These are phyloP conservation scores for Unio pictorum DNA, from an alignment of 2,888 invertebrate genomes.

Conservation along the genomic window DNA sequence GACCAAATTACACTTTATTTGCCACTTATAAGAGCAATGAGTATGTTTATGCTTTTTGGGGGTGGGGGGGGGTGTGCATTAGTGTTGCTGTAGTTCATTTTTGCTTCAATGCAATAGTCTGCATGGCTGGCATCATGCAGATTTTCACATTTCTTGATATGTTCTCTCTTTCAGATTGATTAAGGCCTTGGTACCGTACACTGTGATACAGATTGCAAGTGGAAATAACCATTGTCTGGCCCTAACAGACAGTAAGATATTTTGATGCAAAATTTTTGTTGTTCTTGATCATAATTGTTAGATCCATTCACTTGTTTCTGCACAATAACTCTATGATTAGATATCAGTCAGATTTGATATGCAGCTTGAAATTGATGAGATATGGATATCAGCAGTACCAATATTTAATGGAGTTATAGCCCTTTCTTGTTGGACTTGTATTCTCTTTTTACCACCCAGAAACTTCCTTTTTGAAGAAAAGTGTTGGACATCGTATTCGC, in stretches of 20 bases:
- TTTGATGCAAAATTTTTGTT: constrained; percentile 1
- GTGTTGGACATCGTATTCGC: too few relatives aligned
- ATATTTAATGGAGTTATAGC: too few relatives aligned
- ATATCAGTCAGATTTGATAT: too few relatives aligned
- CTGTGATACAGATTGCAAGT: constrained; percentile 88
- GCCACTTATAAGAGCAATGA: neutral
- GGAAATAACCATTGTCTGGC: constrained; percentile 89
- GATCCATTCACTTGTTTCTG: too few relatives aligned
- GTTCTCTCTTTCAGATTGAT: constrained; percentile 72
- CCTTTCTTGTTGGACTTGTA: too few relatives aligned
- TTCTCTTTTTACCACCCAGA: too few relatives aligned
- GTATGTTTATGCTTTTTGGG: neutral
- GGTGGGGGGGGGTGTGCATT: neutral
- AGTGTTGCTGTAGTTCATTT: neutral
- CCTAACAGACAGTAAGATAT: constrained; percentile 83
- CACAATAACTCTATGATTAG: too few relatives aligned
- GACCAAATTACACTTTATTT: neutral
- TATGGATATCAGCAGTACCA: too few relatives aligned
- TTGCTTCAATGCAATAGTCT: too few relatives aligned
- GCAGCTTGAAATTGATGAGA: too few relatives aligned
- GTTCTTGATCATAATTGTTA: neutral
- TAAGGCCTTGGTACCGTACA: constrained; percentile 81
- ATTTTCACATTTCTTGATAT: neutral
- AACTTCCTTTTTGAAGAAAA: too few relatives aligned
- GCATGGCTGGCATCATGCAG: too few relatives aligned